Evolutionary conservation across 2,888 invertebrate genomes (phyloP).

Genomic region (Dryococelus australis): DNA sequence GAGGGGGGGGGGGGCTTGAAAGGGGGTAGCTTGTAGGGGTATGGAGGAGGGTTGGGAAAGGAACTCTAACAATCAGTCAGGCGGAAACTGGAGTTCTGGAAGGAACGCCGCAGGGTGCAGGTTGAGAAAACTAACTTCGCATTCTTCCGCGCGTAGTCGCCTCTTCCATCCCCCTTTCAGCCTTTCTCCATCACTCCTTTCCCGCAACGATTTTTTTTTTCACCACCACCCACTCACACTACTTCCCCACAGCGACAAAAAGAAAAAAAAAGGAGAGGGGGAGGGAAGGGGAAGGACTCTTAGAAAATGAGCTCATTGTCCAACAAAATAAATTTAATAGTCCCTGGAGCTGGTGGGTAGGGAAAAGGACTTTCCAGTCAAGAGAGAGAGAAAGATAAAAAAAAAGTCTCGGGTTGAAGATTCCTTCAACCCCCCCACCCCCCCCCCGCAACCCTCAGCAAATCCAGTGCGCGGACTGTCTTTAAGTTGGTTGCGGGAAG

Average conservation of each 20-base stretch:
- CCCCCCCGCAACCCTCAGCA: not conserved
- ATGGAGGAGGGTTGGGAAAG: not conserved
- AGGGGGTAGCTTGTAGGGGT: not conserved
- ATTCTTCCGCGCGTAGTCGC: not conserved
- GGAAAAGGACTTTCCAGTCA: not conserved
- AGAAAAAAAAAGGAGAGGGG: not conserved
- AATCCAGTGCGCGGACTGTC: too few relatives aligned
- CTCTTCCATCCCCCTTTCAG: not conserved
- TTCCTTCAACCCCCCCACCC: not conserved
- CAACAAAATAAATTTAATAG: slow-evolving; percentile 30
- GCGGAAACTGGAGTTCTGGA: slow-evolving; percentile 10
- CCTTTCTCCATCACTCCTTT: not conserved
- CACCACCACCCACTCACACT: not conserved
- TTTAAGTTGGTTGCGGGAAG: too few relatives aligned
- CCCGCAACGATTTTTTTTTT: not conserved
- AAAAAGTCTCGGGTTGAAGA: not conserved
- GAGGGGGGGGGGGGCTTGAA: not conserved
- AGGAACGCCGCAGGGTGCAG: not conserved
- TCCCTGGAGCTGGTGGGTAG: not conserved
- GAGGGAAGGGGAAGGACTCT: not conserved
- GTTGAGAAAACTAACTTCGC: not conserved
- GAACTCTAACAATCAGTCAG: slow-evolving; percentile 24
- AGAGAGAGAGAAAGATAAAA: not conserved
- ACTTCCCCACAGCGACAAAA: not conserved
- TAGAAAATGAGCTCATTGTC: slow-evolving; percentile 31